Evolutionary conservation across 2,113 vertebrate species (phyloP).

Genomic region (Rhinichthys klamathensis): DNA sequence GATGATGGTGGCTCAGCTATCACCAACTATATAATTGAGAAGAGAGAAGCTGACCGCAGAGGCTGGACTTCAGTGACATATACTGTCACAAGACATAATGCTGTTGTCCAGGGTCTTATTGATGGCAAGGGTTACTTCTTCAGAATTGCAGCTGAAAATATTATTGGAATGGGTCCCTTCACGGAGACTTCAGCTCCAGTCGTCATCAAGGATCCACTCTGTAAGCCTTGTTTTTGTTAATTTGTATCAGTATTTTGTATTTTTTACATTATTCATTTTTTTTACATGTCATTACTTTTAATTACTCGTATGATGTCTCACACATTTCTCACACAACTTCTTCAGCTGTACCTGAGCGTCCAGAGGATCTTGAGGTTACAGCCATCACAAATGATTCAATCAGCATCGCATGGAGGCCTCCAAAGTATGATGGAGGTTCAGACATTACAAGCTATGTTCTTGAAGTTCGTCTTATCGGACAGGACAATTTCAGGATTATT

Average conservation of each 20-base stretch:
- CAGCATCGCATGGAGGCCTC: constrained; percentile 90
- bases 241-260: background rate
- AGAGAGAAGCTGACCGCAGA: constrained; percentile 91
- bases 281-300: background rate
- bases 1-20: constrained; percentile 96
- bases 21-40: constrained; percentile 96
- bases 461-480: constrained; percentile 90
- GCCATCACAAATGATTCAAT: constrained; percentile 89
- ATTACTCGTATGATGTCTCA: constrained; percentile 14
- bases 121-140: constrained; percentile 95
- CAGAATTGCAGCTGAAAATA: constrained; percentile 97
- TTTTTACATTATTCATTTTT: background rate
- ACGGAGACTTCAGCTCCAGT: constrained; percentile 85
- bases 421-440: constrained; percentile 95
- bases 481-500: constrained; percentile 85
- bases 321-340: background rate
- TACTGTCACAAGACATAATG: constrained; percentile 95
- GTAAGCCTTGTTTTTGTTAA: constrained; percentile 75
- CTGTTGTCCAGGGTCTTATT: constrained; percentile 90
- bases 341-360: constrained; percentile 92
- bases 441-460: constrained; percentile 91
- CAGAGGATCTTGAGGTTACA: constrained; percentile 92
- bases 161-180: constrained; percentile 96
- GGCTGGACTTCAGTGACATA: constrained; percentile 96
- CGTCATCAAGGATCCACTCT: constrained; percentile 91